These are phyloP conservation scores for Ctenopoma multispine DNA, from an alignment of 2,797 vertebrate genomes.

Conservation along the genomic window DNA sequence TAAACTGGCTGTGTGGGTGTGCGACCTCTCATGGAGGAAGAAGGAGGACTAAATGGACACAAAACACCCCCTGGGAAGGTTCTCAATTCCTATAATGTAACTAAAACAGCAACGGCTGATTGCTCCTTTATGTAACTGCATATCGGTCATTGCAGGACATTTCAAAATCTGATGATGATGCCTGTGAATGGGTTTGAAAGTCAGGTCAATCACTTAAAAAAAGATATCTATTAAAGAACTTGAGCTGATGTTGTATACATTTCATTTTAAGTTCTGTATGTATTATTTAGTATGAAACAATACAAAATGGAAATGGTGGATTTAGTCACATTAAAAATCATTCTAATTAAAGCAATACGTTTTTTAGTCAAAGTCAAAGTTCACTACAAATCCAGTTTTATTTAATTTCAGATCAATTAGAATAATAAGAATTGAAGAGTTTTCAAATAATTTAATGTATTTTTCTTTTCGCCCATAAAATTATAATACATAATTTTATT, in stretches of 20 bases:
- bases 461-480: not conserved
- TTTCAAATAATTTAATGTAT: not conserved
- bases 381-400: not conserved
- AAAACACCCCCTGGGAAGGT: slow-evolving; percentile 84
- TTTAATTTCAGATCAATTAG: not conserved
- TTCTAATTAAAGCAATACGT: not conserved
- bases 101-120: slow-evolving; percentile 69
- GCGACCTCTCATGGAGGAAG: slow-evolving; percentile 81
- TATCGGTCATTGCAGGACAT: slow-evolving; percentile 41
- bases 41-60: slow-evolving; percentile 80
- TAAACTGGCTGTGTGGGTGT: slow-evolving; percentile 83
- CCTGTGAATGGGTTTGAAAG: slow-evolving; percentile 45
- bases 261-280: not conserved
- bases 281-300: not conserved
- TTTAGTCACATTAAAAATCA: not conserved
- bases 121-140: slow-evolving; percentile 45
- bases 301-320: not conserved
- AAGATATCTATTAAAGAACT: not conserved
- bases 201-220: slow-evolving; percentile 24
- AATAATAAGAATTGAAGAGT: not conserved
- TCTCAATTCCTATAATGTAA: slow-evolving; percentile 72
- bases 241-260: not conserved
- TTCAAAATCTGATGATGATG: slow-evolving; percentile 49
- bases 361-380: not conserved
- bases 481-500: not conserved